Evolutionary conservation across 2,888 invertebrate species (phyloP), one percentile per base, ranked within the genome.

Genomic region (Spilosoma lubricipeda): DNA sequence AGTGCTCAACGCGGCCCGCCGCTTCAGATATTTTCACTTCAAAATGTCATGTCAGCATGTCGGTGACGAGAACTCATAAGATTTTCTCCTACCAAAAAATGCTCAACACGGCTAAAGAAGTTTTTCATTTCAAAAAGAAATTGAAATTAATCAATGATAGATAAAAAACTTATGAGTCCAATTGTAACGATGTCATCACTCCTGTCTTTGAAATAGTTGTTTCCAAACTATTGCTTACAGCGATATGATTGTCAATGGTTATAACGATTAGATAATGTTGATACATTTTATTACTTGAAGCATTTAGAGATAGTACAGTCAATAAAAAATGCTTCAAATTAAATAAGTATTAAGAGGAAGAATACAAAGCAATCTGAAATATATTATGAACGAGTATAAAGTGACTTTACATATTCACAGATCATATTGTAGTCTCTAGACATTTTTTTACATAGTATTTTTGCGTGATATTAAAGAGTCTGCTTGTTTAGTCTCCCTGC

Each of bases 241-340:
- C 66, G 42, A 63, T 39, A 66, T 36, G 64, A 36, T 39, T 33
- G 65, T 23, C n/a, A 66, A n/a, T 39, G 65, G 36, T 23, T 39
- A 9, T 3, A 23, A 66, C n/a, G 65, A 85, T 87, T 86, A 85
- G 88, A 89, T 90, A 87, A 85, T 86, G 80, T 84, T 80, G 82
- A 77, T 76, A 79, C 74, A 75, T 81, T 82, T 79, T 83, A 85
- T 81, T 82, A 79, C 83, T 83, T 82, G 83, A 80, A 84, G 77
- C 75, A 77, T 81, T 84, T 77, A 79, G 81, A 78, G 75, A 77
- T 74, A 75, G 90, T 89, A 90, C 88, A 84, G 76, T 82, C 78
- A 77, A 70, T 75, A 72, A 76, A 83, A 77, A 36, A 67, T 69
- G 48, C n/a, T 70, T 45, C 0, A 36, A 63, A 63, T 5, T 15